Evolutionary conservation across 2,113 vertebrate genomes (phyloP).

Genomic region (Glaucidium brasilianum): DNA sequence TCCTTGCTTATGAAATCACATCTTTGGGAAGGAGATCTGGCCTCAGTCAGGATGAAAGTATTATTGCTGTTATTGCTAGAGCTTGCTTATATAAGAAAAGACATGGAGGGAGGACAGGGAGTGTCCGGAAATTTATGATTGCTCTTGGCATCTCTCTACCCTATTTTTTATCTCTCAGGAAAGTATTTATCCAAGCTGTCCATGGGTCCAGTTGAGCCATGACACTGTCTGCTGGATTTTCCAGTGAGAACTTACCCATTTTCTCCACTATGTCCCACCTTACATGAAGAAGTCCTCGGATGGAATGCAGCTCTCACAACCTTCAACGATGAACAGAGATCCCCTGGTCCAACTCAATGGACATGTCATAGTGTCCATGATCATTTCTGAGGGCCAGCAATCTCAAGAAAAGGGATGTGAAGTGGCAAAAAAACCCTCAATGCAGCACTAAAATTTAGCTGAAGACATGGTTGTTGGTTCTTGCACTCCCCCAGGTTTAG

Average conservation of each 20-base stretch:
- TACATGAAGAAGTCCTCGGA: not conserved
- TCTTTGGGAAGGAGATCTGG: not conserved
- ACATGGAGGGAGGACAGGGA: not conserved
- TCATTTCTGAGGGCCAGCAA: not conserved
- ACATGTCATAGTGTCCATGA: not conserved
- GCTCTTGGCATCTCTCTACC: not conserved
- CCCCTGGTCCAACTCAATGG: not conserved
- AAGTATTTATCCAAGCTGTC: not conserved
- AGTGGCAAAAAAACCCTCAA: not conserved
- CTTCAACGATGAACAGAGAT: not conserved
- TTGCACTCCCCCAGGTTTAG: not conserved
- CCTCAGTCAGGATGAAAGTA: not conserved
- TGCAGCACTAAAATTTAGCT: not conserved
- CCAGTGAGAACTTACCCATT: not conserved
- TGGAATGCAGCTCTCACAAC: not conserved
- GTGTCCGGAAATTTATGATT: not conserved
- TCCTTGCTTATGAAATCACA: not conserved
- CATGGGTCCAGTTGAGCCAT: not conserved
- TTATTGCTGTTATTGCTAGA: not conserved
- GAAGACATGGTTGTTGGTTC: not conserved
- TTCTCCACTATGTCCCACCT: not conserved
- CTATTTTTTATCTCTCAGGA: not conserved
- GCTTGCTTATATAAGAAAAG: not conserved
- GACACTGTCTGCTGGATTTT: not conserved
- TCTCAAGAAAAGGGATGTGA: not conserved